These are phyloP conservation scores for Dryocosmus kuriphilus DNA, from an alignment of 2,888 invertebrate species.

Conservation along the genomic window DNA sequence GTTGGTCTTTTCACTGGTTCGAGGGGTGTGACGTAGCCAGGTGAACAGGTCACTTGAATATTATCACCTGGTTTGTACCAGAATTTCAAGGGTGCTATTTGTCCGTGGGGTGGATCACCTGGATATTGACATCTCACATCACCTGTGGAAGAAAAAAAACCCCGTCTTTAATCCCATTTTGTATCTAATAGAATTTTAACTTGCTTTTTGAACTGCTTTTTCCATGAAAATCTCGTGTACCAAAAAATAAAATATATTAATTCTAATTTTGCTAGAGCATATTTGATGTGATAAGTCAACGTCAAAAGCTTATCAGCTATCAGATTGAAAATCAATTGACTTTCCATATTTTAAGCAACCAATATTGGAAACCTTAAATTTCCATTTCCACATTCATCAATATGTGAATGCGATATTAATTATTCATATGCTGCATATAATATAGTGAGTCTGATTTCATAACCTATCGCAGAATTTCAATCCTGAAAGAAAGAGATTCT, in stretches of 20 bases:
- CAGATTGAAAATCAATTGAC: neutral
- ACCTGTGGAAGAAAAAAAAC: constrained; percentile 76
- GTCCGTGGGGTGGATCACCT: constrained; percentile 85
- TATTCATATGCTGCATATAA: neutral
- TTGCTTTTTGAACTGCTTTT: too few relatives aligned
- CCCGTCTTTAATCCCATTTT: neutral
- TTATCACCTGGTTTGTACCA: constrained; percentile 87
- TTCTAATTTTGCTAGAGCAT: neutral
- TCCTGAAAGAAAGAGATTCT: too few relatives aligned
- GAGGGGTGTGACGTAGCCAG: constrained; percentile 81
- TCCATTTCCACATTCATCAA: too few relatives aligned
- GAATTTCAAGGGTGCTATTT: constrained; percentile 85
- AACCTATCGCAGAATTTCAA: too few relatives aligned
- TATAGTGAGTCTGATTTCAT: neutral
- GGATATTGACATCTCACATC: constrained; percentile 86
- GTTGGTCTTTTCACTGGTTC: constrained; percentile 82
- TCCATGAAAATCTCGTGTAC: neutral
- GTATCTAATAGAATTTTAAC: too few relatives aligned
- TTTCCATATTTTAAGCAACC: neutral
- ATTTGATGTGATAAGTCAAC: neutral
- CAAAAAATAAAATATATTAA: neutral
- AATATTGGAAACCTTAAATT: neutral
- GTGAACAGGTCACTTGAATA: constrained; percentile 84
- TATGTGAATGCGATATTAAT: neutral
- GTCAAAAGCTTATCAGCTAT: neutral